Evolutionary conservation across 2,888 invertebrate genomes (phyloP), one percentile per base, ranked within the genome.

Genomic region (Campaea margaritaria): DNA sequence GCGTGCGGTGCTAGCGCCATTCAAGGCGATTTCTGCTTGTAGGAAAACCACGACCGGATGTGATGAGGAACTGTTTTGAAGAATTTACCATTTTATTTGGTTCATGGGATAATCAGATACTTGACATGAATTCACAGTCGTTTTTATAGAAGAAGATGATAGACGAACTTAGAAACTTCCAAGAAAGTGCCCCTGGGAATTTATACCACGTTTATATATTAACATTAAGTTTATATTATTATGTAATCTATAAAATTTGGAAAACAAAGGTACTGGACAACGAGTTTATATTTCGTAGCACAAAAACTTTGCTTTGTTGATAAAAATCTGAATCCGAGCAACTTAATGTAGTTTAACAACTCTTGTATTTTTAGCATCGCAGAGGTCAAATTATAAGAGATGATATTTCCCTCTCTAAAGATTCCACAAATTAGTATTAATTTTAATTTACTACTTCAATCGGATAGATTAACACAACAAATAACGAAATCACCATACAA

Each of bases 11-110:
- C 31, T n/a, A n/a, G 12, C n/a, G 5, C 50, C 46, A 39, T 43
- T 36, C 51, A 31, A 41, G 47, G 39, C 10, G 34, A 50, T 58
- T 54, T 54, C 58, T 54, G 51, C 44, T 47, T 31, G 42, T 41
- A 44, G 61, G 55, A 51, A 59, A 62, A 48, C 42, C 42, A 38
- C 39, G 42, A 45, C 36, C 47, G 65, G 60, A 65, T 62, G 55
- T 62, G 43, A 49, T 55, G 54, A 52, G 46, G 0, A 43, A 48
- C 16, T 8, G 48, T 13, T 28, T 13, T 38, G n/a, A 4, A 56
- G n/a, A 44, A 56, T 13, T 54, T 46, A 21, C 48, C 21, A 13
- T 48, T 39, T 48, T 16, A 43, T 10, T 2, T 10, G 15, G 16
- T 15, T 16, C 4, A 5, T 21, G 16, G n/a, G 21, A 16, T 10